Conservation (phyloP, 2,113 vertebrate species). For the Anas platyrhynchos region DNA sequence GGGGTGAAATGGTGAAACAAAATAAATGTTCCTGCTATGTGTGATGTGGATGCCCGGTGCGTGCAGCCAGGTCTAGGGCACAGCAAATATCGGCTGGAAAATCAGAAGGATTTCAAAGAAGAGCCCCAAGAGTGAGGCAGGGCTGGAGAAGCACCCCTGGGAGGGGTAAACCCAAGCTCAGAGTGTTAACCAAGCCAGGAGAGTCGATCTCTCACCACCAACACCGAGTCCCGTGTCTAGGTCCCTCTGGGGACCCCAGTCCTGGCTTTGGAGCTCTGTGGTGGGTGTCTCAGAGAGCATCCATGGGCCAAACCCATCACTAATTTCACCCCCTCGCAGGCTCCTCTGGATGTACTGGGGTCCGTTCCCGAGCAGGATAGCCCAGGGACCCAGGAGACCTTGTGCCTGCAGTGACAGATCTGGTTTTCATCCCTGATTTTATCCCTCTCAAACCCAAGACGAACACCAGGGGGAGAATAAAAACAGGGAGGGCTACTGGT, state of each 20-base stretch:
- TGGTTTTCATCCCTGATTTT: not conserved
- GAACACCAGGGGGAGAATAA: not conserved
- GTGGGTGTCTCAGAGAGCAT: not conserved
- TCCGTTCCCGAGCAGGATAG: not conserved
- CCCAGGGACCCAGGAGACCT: not conserved
- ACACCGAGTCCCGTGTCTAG: fast-evolving
- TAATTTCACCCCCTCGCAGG: not conserved
- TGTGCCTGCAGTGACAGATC: fast-evolving
- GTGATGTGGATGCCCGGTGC: not conserved
- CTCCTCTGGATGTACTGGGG: not conserved
- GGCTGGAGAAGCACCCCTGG: fast-evolving
- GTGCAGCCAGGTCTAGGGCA: not conserved
- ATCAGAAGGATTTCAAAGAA: not conserved
- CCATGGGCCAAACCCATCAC: not conserved
- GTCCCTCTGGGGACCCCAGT: not conserved
- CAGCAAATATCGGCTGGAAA: not conserved
- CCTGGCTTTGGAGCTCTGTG: not conserved
- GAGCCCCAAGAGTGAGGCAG: not conserved
- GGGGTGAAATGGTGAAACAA: fast-evolving
- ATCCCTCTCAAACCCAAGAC: not conserved
- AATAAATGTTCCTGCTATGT: fast-evolving
- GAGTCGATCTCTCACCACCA: not conserved
- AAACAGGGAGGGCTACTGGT: fast-evolving
- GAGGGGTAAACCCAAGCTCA: not conserved
- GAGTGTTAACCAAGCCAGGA: not conserved